Base-by-base conservation (phyloP, 2,797 vertebrate genomes). In the Myotis findleyi region DNA sequence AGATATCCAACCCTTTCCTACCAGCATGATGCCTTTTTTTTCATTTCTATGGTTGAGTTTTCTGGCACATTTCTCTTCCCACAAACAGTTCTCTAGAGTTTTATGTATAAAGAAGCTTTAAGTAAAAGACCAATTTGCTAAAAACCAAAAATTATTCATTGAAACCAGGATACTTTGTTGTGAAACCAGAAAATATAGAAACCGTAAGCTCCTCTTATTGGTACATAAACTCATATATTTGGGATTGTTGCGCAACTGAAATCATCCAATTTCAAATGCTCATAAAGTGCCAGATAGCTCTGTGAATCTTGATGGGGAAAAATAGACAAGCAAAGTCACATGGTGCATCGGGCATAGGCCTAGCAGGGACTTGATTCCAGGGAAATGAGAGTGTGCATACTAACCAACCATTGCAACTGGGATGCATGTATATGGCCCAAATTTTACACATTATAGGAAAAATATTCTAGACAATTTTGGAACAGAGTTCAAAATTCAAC, bases 81-180 rank as follows among this genome's bases (percentile, higher is more conserved):
- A 92, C 66, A 92, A 91, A 89, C 27, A 91, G 81, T 96, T 92
- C 90, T 92, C 80, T 93, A 51, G 85, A 96, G 82, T 92, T 95
- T 91, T 81, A 66, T 83, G 71, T 71, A 80, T 72, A 87, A 66
- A 92, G 75, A 64, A 71, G 59, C n/a, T 95, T 92, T 92, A 96
- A 96, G 84, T 93, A 94, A 96, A 95, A 89, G 80, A 84, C 71
- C 44, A 94, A 83, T 84, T 81, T 89, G 30, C 59, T 88, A 82
- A 96, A 94, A 95, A 83, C n/a, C 57, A 69, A 93, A 91, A 93
- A 83, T 91, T 92, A 85, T 69, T 95, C 59, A 84, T 53, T 75
- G 75, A 93, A 96, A 91, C 36, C 38, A 85, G 33, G 79, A 68
- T 38, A 77, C 62, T 82, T 17, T 85, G 30, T 51, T 85, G 57